Conservation (phyloP, 2,797 vertebrate species). For the Otolemur crassicaudatus region DNA sequence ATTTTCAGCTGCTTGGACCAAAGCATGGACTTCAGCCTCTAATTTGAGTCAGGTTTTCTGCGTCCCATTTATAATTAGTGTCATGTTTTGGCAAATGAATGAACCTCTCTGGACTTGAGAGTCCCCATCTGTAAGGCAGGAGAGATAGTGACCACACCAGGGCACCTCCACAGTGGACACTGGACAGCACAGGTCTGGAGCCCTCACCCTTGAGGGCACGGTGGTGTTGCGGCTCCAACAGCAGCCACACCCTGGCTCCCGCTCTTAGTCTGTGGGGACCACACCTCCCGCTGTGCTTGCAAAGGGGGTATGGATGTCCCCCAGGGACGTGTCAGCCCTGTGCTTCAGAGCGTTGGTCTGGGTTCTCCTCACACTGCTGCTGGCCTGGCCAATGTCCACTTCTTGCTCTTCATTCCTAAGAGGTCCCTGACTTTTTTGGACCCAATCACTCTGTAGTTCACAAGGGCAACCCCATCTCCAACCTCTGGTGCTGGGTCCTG, state of each 20-base stretch:
- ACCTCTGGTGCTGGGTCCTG: accelerated
- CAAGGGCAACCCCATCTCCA: accelerated
- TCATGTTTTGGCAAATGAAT: accelerated
- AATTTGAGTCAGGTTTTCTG: neutral
- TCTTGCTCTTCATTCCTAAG: neutral
- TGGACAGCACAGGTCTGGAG: too few species aligned
- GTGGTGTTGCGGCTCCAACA: too few species aligned
- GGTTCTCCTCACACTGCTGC: accelerated
- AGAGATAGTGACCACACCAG: accelerated
- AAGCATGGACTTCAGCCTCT: neutral
- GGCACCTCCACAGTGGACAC: too few species aligned
- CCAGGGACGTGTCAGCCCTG: accelerated
- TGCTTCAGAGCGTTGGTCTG: accelerated
- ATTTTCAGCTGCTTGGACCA: accelerated
- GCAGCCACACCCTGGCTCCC: too few species aligned
- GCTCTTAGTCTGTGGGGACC: neutral
- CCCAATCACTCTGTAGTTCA: accelerated
- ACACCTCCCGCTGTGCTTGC: neutral
- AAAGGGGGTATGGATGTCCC: accelerated
- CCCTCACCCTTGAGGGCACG: too few species aligned
- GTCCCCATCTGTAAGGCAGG: too few species aligned
- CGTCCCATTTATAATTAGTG: accelerated
- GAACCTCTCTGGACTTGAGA: neutral
- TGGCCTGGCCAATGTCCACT: neutral
- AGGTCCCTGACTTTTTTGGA: neutral